phyloP scores from a whole-genome alignment of 2,113 vertebrate genomes.

The Leiothrix lutea region DNA sequence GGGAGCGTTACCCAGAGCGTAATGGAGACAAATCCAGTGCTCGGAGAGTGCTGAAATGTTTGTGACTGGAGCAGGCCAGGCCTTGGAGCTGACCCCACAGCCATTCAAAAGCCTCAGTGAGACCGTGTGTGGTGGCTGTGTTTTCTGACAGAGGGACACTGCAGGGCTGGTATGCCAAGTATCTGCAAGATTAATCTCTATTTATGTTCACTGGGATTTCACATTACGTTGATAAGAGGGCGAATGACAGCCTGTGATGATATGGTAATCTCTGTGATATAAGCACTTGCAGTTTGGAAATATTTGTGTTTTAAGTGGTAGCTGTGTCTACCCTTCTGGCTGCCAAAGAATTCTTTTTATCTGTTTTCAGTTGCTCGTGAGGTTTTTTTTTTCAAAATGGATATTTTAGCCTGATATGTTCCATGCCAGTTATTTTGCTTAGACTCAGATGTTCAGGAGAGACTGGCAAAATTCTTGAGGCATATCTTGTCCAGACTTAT shows the following conservation, averaged over 20 bases:
- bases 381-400: not conserved
- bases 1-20: not conserved
- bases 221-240: not conserved
- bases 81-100: not conserved
- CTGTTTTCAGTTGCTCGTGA: not conserved
- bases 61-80: not conserved
- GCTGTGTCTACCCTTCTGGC: not conserved
- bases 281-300: constrained; percentile 7
- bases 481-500: not conserved
- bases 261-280: constrained; percentile 24
- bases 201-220: not conserved
- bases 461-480: not conserved
- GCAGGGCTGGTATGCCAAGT: not conserved
- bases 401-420: not conserved
- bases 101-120: not conserved
- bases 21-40: constrained; percentile 3
- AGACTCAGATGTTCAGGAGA: not conserved
- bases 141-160: not conserved
- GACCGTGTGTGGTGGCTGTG: not conserved
- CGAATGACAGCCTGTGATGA: constrained; percentile 15
- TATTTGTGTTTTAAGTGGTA: not conserved
- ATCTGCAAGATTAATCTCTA: constrained; percentile 20
- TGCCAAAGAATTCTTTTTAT: constrained; percentile 29
- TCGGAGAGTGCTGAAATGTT: not conserved
- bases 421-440: not conserved